These are phyloP conservation scores for Bos indicus DNA, from an alignment of 2,113 vertebrate species.

Conservation along the genomic window DNA sequence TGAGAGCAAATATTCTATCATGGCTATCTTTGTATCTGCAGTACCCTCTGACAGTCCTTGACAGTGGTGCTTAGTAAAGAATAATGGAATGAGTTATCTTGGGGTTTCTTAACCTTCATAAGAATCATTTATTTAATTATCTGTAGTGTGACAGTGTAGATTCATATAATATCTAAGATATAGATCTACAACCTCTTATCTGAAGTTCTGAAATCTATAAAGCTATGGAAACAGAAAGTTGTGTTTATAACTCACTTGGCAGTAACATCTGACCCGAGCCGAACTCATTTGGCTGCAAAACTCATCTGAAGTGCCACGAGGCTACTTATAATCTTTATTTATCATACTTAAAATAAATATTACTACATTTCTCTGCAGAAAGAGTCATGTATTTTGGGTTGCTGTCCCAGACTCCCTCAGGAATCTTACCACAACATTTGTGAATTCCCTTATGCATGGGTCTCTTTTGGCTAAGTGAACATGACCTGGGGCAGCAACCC, in stretches of 20 bases:
- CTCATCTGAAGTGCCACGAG: background rate
- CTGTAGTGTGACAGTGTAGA: background rate
- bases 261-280: background rate
- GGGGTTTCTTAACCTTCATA: background rate
- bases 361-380: background rate
- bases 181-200: background rate
- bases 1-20: background rate
- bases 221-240: background rate
- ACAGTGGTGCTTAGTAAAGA: background rate
- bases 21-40: background rate
- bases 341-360: background rate
- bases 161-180: background rate
- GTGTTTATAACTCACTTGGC: background rate
- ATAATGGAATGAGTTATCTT: background rate
- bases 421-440: background rate
- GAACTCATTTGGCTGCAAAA: background rate
- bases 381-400: background rate
- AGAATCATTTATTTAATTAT: background rate
- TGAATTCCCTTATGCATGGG: background rate
- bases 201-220: background rate
- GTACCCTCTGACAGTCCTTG: background rate
- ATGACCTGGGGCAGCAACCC: background rate
- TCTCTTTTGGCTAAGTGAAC: background rate
- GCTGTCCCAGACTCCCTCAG: background rate
- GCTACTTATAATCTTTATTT: background rate